phyloP scores from a whole-genome alignment of 2,113 vertebrate species.

The Lasiurus borealis region DNA sequence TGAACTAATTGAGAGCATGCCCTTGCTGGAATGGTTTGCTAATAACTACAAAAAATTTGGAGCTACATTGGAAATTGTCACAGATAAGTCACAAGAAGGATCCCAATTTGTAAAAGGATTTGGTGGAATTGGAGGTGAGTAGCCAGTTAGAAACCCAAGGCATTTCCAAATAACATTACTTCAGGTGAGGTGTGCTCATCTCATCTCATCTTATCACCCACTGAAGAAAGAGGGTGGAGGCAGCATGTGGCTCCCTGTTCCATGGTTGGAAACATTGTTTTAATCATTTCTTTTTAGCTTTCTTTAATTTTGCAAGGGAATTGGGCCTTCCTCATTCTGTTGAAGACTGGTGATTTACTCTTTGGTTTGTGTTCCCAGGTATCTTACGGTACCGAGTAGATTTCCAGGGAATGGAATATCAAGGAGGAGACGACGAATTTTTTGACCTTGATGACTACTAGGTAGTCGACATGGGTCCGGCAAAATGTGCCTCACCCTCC shows the following conservation, averaged over 20 bases:
- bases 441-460: conserved; percentile 99
- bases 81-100: conserved; percentile 99
- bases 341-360: conserved; percentile 30
- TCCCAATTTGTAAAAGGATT: conserved; percentile 99
- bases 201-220: background rate
- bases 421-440: conserved; percentile 99
- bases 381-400: conserved; percentile 99
- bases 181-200: background rate
- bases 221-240: background rate
- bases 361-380: conserved; percentile 88
- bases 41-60: conserved; percentile 99
- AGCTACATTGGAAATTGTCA: conserved; percentile 99
- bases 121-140: conserved; percentile 98
- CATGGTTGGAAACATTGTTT: background rate
- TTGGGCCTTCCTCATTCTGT: background rate
- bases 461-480: conserved; percentile 97
- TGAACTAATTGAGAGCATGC: conserved; percentile 99
- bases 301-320: background rate
- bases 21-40: conserved; percentile 99
- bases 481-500: conserved; percentile 92
- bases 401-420: conserved; percentile 99
- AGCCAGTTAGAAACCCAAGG: conserved; percentile 18
- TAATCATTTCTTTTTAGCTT: background rate
- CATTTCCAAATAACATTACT: background rate
- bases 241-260: background rate